Base-by-base conservation (phyloP, 2,113 vertebrate genomes). In the Myocastor coypus region DNA sequence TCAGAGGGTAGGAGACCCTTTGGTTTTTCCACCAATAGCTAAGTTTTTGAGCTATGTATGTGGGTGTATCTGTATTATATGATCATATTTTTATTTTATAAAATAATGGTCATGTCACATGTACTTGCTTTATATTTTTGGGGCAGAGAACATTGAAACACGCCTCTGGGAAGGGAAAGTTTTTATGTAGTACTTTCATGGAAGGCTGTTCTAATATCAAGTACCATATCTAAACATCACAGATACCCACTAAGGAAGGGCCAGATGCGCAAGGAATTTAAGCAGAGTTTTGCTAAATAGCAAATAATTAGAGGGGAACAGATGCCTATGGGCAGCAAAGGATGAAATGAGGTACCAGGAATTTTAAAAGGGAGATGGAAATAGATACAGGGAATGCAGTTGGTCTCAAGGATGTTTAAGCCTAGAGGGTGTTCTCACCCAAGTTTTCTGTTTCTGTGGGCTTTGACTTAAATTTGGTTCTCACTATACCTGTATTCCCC, bases 241-340 rank as follows among this genome's bases (percentile, higher is more conserved):
- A 59, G 88, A 96, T 93, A 96, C 69, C 96, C 82, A 97, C 95
- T 77, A 90, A 95, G 97, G 87, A 63, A 75, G 91, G 93, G 96
- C 95, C 97, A 94, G 96, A 93, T 97, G 97, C 42, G 91, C 87
- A 66, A 83, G 96, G 97, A 96, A 95, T 96, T 87, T 63, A 88
- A 83, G 94, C 90, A 85, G 94, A 95, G 89, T 95, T 96, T 97
- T 97, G 94, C 96, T 95, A 26, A 88, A 83, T 95, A 83, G 96
- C 95, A 96, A 96, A 95, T 95, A 96, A 94, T 80, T 94, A 91
- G 20, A 71, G 0, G 84, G 96, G 96, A 96, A 40, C 14, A 6
- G 95, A 97, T n/a, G 12, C 71, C 88, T 69, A 86, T 46, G 93
- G 97, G 96, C 97, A 90, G 95, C 80, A 32, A 95, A 87, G 89